Evolutionary conservation across 2,888 invertebrate species (phyloP).

Genomic region (Tricholauxania praeusta): DNA sequence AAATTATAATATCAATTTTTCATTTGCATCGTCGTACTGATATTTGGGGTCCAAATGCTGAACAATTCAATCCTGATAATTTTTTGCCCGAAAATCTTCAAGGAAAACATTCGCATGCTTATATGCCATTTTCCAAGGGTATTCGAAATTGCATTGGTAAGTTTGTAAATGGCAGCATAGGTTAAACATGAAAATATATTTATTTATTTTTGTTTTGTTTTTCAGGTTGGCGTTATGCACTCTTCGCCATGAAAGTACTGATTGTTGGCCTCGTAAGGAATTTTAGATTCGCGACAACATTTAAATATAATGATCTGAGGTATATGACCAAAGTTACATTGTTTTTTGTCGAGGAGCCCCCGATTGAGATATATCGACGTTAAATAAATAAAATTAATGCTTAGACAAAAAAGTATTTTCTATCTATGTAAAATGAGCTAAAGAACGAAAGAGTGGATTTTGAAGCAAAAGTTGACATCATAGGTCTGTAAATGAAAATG

Average conservation of each 20-base stretch:
- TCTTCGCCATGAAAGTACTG: neutral
- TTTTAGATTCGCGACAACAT: conserved; percentile 5
- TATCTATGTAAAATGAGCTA: too few species aligned
- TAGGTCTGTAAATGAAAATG: too few species aligned
- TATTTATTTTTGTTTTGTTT: neutral
- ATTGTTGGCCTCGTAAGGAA: conserved; percentile 3
- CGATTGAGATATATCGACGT: neutral
- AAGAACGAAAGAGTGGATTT: too few species aligned
- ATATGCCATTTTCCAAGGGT: conserved; percentile 52
- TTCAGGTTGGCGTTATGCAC: conserved; percentile 16
- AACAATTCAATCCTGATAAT: conserved; percentile 44
- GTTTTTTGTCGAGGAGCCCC: neutral
- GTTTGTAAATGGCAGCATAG: neutral
- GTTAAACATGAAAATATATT: too few species aligned
- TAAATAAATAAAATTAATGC: neutral
- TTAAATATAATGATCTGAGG: neutral
- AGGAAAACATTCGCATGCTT: conserved; percentile 47
- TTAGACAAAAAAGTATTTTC: too few species aligned
- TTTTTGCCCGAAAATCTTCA: conserved; percentile 41
- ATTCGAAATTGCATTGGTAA: conserved; percentile 49
- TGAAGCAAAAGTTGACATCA: too few species aligned
- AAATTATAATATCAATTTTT: conserved; percentile 42
- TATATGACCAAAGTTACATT: neutral
- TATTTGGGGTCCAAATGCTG: conserved; percentile 46
- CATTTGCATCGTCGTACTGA: conserved; percentile 42